These are phyloP conservation scores for Phymorhynchus buccinoides DNA, from an alignment of 1,140 invertebrate genomes.

Conservation along the genomic window DNA sequence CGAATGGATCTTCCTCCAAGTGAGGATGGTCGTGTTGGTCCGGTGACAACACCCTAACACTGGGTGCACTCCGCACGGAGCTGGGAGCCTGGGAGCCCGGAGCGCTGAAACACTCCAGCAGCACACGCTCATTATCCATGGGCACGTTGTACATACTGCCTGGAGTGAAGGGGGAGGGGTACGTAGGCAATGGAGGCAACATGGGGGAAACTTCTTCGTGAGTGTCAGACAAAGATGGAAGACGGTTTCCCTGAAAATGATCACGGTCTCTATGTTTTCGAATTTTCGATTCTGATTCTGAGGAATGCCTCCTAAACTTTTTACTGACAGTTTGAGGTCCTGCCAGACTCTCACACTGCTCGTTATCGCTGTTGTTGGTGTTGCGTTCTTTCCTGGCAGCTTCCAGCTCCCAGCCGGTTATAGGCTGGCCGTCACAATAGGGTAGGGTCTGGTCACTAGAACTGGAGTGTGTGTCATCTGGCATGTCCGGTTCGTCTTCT, in stretches of 20 bases:
- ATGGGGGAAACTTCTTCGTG: conserved; percentile 20
- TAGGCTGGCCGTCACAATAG: conserved; percentile 31
- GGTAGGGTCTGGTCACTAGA: conserved; percentile 15
- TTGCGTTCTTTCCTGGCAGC: not conserved
- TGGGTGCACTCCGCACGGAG: conserved; percentile 30
- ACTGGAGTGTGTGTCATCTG: conserved; percentile 8
- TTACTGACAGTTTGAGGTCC: not conserved
- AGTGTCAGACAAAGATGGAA: not conserved
- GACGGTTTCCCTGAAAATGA: not conserved
- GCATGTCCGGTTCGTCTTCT: not conserved
- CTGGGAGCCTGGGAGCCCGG: conserved; percentile 33
- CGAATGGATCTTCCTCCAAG: conserved; percentile 31
- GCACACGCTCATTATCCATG: conserved; percentile 36
- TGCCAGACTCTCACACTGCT: not conserved
- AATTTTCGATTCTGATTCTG: not conserved
- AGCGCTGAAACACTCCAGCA: conserved; percentile 33
- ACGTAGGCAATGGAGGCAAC: conserved; percentile 24
- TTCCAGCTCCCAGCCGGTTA: not conserved
- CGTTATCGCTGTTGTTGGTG: conserved; percentile 12
- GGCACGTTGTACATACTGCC: conserved; percentile 29
- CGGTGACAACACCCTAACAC: conserved; percentile 23
- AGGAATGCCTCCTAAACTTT: conserved; percentile 21
- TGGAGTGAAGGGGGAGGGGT: conserved; percentile 25
- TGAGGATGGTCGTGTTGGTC: not conserved
- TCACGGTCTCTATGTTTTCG: not conserved